These are phyloP conservation scores for Schizothorax lantsangensis DNA, from an alignment of 2,797 vertebrate genomes.

Conservation along the genomic window DNA sequence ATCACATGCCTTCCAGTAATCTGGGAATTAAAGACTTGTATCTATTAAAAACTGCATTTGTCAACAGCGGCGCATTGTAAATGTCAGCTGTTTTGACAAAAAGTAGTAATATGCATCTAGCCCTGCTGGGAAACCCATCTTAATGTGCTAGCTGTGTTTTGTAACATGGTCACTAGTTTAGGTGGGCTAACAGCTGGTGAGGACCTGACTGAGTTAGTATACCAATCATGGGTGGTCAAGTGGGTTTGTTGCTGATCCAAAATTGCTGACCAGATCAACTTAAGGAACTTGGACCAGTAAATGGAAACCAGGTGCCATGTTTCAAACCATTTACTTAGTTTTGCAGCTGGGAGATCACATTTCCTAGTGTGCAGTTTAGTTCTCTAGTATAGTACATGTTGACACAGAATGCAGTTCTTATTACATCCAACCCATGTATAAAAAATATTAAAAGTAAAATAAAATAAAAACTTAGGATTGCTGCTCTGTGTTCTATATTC, in stretches of 20 bases:
- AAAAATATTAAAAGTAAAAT: background rate
- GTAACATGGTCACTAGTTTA: constrained; percentile 1
- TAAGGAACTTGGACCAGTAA: background rate
- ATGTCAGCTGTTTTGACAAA: background rate
- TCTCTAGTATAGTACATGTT: background rate
- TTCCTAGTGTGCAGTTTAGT: background rate
- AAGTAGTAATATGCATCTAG: background rate
- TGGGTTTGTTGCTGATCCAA: background rate
- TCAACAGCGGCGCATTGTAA: background rate
- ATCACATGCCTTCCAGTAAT: background rate
- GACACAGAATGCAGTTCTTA: background rate
- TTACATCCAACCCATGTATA: background rate
- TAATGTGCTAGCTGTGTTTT: background rate
- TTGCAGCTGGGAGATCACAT: constrained; percentile 5
- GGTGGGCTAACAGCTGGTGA: background rate
- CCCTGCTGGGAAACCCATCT: background rate
- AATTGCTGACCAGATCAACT: background rate
- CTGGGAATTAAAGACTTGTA: background rate
- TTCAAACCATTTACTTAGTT: constrained; percentile 1
- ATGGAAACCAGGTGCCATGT: background rate
- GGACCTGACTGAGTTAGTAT: background rate
- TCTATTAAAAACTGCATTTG: background rate
- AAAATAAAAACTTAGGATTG: background rate
- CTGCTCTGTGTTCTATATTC: background rate
- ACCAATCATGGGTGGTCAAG: background rate